Conservation (phyloP, 2,888 invertebrate genomes). For the Homarus gammarus region DNA sequence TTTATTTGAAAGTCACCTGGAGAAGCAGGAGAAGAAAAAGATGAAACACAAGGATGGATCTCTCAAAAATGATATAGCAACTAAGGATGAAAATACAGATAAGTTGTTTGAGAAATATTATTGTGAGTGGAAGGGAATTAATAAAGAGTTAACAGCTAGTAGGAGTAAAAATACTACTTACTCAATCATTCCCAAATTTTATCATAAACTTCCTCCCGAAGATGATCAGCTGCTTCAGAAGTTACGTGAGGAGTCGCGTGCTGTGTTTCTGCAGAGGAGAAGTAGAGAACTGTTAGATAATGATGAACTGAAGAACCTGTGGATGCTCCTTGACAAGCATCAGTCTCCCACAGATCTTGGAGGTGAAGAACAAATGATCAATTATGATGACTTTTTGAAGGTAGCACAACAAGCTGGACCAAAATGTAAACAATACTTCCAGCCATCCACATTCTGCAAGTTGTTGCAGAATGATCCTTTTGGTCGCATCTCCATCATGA, state of each 20-base stretch:
- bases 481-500: conserved; percentile 91
- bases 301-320: conserved; percentile 89
- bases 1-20: conserved; percentile 56
- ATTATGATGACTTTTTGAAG: conserved; percentile 90
- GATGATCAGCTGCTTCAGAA: conserved; percentile 74
- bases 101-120: conserved; percentile 75
- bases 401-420: conserved; percentile 87
- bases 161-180: neutral
- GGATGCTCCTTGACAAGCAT: conserved; percentile 90
- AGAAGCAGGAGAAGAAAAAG: conserved; percentile 53
- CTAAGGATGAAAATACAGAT: conserved; percentile 44
- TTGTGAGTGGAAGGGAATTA: conserved; percentile 71
- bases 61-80: neutral
- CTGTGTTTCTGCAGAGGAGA: conserved; percentile 90
- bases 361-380: conserved; percentile 90
- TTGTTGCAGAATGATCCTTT: conserved; percentile 91
- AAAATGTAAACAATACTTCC: conserved; percentile 86
- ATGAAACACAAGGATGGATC: neutral
- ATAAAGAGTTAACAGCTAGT: neutral
- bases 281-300: conserved; percentile 91
- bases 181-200: conserved; percentile 68
- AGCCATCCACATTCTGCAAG: conserved; percentile 91
- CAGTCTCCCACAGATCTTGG: conserved; percentile 86
- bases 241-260: conserved; percentile 89
- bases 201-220: conserved; percentile 72